Percentiles rank a stretch among this genome's conserved stretches.
phyloP scores from a whole-genome alignment of 2,113 vertebrate genomes.

The Strix uralensis region DNA sequence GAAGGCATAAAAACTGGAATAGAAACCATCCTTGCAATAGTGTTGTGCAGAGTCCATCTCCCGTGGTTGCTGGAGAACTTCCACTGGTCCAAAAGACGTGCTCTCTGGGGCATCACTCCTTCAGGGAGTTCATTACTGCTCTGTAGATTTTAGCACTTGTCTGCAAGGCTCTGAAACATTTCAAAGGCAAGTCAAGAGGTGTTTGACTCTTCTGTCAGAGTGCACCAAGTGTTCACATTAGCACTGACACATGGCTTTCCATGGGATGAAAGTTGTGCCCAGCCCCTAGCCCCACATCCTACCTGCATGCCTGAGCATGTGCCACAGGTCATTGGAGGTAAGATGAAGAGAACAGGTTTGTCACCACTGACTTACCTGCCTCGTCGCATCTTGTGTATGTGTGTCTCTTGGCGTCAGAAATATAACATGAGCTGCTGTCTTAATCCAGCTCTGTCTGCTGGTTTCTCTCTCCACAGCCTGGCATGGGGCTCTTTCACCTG shows the following conservation, averaged over 20 bases:
- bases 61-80: not conserved
- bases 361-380: not conserved
- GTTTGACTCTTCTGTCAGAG: not conserved
- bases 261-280: not conserved
- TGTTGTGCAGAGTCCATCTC: not conserved
- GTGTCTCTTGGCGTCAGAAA: not conserved
- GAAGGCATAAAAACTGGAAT: not conserved
- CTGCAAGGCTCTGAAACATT: not conserved
- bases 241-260: not conserved
- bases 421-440: not conserved
- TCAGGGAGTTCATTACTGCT: not conserved
- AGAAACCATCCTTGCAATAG: not conserved
- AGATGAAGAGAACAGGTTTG: not conserved
- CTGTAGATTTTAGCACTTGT: not conserved
- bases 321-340: not conserved
- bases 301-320: not conserved
- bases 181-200: not conserved
- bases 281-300: not conserved
- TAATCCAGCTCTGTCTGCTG: constrained; percentile 49
- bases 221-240: fast-evolving
- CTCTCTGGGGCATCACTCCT: not conserved
- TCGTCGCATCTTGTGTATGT: not conserved
- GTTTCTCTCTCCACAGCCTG: constrained; percentile 80
- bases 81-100: not conserved
- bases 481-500: constrained; percentile 98